phyloP scores from a whole-genome alignment of 2,113 vertebrate species.

The Ursus arctos region DNA sequence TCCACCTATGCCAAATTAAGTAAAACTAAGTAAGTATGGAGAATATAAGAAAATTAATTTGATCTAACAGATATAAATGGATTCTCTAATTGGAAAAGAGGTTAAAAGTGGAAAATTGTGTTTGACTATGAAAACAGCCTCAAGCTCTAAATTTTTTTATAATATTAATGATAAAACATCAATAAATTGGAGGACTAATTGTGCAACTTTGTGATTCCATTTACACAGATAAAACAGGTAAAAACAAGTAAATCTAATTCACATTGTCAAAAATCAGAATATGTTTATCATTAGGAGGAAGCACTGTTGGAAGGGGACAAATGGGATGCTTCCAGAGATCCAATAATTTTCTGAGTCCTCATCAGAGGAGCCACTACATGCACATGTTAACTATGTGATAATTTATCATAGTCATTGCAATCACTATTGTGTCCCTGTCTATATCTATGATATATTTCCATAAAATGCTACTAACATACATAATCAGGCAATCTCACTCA shows the following conservation, averaged over 20 bases:
- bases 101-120: not conserved
- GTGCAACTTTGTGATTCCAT: not conserved
- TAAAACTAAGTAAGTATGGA: not conserved
- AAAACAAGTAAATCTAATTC: not conserved
- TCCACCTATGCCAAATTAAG: not conserved
- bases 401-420: not conserved
- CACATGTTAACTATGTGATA: not conserved
- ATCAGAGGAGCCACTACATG: not conserved
- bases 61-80: not conserved
- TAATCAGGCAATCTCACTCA: not conserved
- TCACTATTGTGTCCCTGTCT: not conserved
- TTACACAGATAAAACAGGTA: not conserved
- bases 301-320: rapidly evolving
- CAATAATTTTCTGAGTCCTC: not conserved
- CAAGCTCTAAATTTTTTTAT: not conserved
- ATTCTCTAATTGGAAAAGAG: not conserved
- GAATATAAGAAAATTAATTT: not conserved
- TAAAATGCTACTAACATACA: not conserved
- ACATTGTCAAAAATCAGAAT: not conserved
- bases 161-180: not conserved
- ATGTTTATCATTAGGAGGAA: not conserved
- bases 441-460: not conserved
- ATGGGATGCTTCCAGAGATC: rapidly evolving
- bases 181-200: not conserved
- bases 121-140: not conserved